Base-by-base conservation (phyloP, 2,113 vertebrate species). In the Agapornis roseicollis region DNA sequence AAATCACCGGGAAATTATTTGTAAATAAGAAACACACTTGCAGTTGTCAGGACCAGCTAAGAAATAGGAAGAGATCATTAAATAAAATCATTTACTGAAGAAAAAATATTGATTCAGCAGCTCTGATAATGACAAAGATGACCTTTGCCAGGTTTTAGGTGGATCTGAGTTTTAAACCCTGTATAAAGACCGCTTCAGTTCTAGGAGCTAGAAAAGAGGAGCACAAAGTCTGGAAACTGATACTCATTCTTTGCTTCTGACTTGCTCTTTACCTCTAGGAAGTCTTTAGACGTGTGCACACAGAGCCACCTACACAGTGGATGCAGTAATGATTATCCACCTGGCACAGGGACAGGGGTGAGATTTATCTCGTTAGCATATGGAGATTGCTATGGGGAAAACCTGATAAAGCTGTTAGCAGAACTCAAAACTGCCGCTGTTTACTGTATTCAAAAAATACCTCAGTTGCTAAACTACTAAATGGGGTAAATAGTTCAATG, bases 301-400 rank as follows among this genome's bases (percentile, higher is more conserved):
- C 1, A 1, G 23, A 70, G 44, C 31, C 37, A 60, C 18, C 70
- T 61, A 47, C 50, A 49, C 23, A 47, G 15, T 0, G 0, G 15
- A 31, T 61, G 7, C 7, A 63, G 37, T 13, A 71, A 29, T 17
- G 20, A 72, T 58, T 79, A 37, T 44, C 41, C 19, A 63, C 41
- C 39, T 41, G 37, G 44, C 29, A 71, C 1, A 71, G 58, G 19
- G 39, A 73, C 12, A n/a, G 28, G 28, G 42, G 10, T 64, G 22
- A 86, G 52, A 60, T 74, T 49, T 72, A 41, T 63, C 35, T 81
- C 3, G 0, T 63, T 49, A 52, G 23, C 0, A 0, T 24, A 33
- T 11, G 18, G 39, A 68, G 56, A 80, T 14, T 68, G 61, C 42
- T 70, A 3, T 22, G 16, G 61, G 74, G 41, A 94, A 29, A 71